Conservation (phyloP, 2,888 invertebrate species). For the Oligia fasciuncula region DNA sequence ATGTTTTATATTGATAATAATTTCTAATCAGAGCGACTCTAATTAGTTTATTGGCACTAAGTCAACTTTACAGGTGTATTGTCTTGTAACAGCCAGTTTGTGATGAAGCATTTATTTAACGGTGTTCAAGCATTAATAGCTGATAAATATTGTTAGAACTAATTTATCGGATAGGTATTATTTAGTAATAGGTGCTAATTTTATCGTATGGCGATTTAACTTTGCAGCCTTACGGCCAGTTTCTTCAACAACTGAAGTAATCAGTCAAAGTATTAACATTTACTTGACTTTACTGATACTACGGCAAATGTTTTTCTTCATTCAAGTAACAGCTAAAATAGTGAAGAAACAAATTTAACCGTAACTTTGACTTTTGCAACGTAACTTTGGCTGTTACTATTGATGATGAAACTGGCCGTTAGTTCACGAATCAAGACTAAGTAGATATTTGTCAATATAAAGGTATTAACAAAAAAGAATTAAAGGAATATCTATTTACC, state of each 20-base stretch:
- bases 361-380: no score
- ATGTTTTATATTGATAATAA: conserved; percentile 35
- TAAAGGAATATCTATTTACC: not conserved
- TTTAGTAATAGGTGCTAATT: not conserved
- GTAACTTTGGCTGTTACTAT: no score
- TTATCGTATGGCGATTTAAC: not conserved
- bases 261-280: no score
- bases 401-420: no score
- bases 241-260: no score
- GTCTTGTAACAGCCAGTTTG: conserved; percentile 38
- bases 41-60: conserved; percentile 51
- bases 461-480: not conserved
- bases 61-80: conserved; percentile 58
- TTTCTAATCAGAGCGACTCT: conserved; percentile 27
- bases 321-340: no score
- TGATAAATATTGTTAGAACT: not conserved
- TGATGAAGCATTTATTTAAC: conserved; percentile 39
- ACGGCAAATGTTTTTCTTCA: no score
- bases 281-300: no score
- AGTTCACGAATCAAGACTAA: not conserved
- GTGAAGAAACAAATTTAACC: no score
- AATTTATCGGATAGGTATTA: not conserved
- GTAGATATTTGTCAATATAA: not conserved
- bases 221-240: no score
- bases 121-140: not conserved